phyloP scores from a whole-genome alignment of 2,888 invertebrate species.

The Empis stercorea region DNA sequence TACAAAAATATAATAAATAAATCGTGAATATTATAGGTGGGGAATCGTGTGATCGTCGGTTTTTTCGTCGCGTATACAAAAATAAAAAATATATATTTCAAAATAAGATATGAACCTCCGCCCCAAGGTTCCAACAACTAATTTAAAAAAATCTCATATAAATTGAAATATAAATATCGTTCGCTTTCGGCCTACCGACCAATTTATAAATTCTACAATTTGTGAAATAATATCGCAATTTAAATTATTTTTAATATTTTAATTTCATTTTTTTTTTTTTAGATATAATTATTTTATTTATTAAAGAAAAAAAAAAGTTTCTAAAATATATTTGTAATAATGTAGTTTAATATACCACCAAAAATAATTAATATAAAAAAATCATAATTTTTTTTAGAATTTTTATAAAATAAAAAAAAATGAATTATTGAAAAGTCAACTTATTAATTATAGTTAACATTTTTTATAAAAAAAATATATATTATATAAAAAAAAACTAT shows the following conservation, averaged over 20 bases:
- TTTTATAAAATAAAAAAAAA: conserved; percentile 10
- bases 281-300: not conserved
- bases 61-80: conserved; percentile 20
- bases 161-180: conserved; percentile 6
- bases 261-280: not conserved
- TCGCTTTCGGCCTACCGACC: conserved; percentile 17
- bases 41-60: conserved; percentile 28
- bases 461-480: conserved; percentile 11
- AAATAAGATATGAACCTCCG: conserved; percentile 26
- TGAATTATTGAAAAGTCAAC: conserved; percentile 12
- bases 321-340: not conserved
- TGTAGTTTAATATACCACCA: not conserved
- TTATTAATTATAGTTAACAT: conserved; percentile 6
- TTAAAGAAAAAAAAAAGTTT: not conserved
- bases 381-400: not conserved
- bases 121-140: conserved; percentile 29
- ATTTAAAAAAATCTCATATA: conserved; percentile 5
- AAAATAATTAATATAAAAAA: conserved; percentile 2
- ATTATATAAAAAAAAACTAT: conserved; percentile 5
- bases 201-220: conserved; percentile 2
- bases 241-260: not conserved
- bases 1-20: conserved; percentile 15
- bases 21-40: conserved; percentile 15
- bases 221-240: conserved; percentile 1
- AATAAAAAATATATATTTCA: conserved; percentile 10